These are phyloP conservation scores for Chrysomallon squamiferum DNA, from an alignment of 1,140 invertebrate species.

Conservation along the genomic window DNA sequence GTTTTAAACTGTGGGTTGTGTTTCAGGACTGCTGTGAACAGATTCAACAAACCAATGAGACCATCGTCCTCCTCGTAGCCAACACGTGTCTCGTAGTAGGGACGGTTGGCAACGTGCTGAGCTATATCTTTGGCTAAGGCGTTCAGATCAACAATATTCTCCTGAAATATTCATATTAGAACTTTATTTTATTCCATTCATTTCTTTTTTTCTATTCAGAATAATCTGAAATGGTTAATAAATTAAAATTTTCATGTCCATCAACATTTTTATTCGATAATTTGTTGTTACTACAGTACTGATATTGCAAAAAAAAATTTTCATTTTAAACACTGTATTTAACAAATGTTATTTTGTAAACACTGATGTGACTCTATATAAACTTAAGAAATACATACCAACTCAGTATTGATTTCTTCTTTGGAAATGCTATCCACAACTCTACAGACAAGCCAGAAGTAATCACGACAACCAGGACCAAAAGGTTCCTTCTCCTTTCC, in stretches of 20 bases:
- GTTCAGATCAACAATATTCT: conserved; percentile 73
- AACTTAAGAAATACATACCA: conserved; percentile 67
- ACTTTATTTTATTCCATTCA: no score
- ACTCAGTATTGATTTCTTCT: conserved; percentile 70
- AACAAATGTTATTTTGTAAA: no score
- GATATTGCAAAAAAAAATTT: no score
- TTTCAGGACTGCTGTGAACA: conserved; percentile 85
- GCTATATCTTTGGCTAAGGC: conserved; percentile 78
- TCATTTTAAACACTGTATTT: no score
- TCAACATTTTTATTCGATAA: no score
- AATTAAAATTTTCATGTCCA: no score
- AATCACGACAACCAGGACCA: conserved; percentile 90
- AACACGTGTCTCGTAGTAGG: conserved; percentile 82
- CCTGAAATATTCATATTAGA: conserved; percentile 24
- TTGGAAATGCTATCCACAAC: conserved; percentile 74
- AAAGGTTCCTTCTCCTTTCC: conserved; percentile 81
- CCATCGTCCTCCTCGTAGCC: conserved; percentile 85
- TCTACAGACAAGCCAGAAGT: conserved; percentile 89
- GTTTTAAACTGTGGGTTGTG: conserved; percentile 87
- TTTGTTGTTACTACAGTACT: no score
- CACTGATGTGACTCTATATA: no score
- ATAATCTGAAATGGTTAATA: no score
- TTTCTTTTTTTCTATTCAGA: no score
- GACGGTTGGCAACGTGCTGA: conserved; percentile 76
- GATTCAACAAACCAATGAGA: conserved; percentile 84